Evolutionary conservation across 1,140 invertebrate species (phyloP).

Genomic region (Drosophila yakuba): DNA sequence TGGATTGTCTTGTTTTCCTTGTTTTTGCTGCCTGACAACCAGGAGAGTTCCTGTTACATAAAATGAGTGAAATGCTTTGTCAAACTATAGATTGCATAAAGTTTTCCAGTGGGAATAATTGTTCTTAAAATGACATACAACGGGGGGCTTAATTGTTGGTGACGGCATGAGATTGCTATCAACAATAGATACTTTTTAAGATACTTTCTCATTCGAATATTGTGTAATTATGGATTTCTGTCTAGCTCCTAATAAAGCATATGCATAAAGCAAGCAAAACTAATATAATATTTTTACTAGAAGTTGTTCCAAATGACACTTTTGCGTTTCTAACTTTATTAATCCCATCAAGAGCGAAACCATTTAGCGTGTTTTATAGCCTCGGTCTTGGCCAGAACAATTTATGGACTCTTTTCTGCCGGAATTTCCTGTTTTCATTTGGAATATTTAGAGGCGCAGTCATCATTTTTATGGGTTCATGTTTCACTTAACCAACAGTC

Average conservation of each 20-base stretch:
- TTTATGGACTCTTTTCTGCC: conserved; percentile 31
- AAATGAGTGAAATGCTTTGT: conserved; percentile 8
- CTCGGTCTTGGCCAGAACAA: conserved; percentile 11
- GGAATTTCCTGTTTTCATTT: conserved; percentile 34
- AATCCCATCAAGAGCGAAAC: conserved; percentile 27
- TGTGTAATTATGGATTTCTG: neutral
- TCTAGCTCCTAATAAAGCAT: neutral
- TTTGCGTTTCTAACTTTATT: conserved; percentile 22
- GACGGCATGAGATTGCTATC: too few species aligned
- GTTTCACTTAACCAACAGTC: conserved; percentile 69
- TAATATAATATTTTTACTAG: neutral
- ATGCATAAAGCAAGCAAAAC: too few species aligned
- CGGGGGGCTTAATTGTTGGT: too few species aligned
- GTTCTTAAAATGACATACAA: neutral
- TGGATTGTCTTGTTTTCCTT: conserved; percentile 40
- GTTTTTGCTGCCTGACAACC: conserved; percentile 20
- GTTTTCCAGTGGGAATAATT: conserved; percentile 29
- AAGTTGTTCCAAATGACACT: neutral
- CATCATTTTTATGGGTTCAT: conserved; percentile 72
- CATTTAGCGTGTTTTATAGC: conserved; percentile 46
- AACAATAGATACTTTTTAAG: too few species aligned
- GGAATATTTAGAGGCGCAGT: conserved; percentile 35
- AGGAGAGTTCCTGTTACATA: conserved; percentile 4
- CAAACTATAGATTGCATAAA: conserved; percentile 40
- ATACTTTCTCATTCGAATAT: neutral